Base-by-base conservation (phyloP, 1,140 invertebrate species). In the Drosophila sechellia region DNA sequence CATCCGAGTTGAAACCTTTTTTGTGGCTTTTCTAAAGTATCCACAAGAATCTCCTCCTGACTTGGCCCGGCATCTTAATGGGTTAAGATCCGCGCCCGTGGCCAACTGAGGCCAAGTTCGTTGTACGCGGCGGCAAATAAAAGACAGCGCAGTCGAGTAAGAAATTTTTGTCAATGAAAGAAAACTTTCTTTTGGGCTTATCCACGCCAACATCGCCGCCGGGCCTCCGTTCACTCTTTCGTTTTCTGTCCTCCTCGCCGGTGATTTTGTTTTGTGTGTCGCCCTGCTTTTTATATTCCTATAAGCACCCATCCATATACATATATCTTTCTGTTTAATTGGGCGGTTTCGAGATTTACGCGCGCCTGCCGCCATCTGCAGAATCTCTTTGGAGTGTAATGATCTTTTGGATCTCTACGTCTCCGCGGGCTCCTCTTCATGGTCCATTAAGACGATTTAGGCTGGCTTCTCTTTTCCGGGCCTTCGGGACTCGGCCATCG, bases 391-490 rank as follows among this genome's bases (percentile, higher is more conserved):
- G 37, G 35, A 1, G 10, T 20, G 1, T 37, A 60, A 48, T 39
- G 10, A 65, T 65, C 42, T 48, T 49, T 59, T 17, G 25, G 34
- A 58, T 58, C 59, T 81, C 59, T 60, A 59, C 50, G 65, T 68
- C 66, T 48, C 50, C 64, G 46, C 27, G 65, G 68, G 68, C 11
- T 76, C 79, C 11, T 76, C 79, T 87, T 87, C 84, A 89, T 89
- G 84, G 84, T 87, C 77, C 79, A 87, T 87, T 87, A 87, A 87
- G 79, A 84, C 84, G 80, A 89, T 87, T 89, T 89, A 77, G 79
- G 72, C 83, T 77, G 84, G 70, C 81, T 65, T 72, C 69, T 76
- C 40, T 58, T 75, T 75, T 74, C 48, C 49, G 48, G 43, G 20
- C 43, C 5, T 59, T 13, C 5, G 22, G 34, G 12, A 11, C 53